phyloP scores from a whole-genome alignment of 2,797 vertebrate species.

The Bradypodion pumilum region DNA sequence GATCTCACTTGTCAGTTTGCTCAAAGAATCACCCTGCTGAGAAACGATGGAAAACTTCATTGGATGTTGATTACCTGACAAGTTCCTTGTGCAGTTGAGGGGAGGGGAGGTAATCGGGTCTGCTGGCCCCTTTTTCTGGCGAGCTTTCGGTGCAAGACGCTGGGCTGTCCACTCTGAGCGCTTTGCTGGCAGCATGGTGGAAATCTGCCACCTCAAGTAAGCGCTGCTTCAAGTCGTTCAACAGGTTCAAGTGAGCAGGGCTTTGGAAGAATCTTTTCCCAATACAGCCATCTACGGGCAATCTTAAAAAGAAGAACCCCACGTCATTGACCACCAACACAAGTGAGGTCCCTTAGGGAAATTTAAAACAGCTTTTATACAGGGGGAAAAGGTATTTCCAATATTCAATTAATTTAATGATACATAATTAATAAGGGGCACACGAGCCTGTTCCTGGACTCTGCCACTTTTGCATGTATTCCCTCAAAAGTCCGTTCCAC shows the following conservation, averaged over 20 bases:
- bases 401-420: too few species aligned
- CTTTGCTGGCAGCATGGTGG: conserved; percentile 93
- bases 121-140: conserved; percentile 58
- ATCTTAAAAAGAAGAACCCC: conserved; percentile 70
- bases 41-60: background rate
- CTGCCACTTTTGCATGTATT: too few species aligned
- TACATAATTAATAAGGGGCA: too few species aligned
- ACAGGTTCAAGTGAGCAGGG: conserved; percentile 78
- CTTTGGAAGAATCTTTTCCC: conserved; percentile 91
- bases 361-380: background rate
- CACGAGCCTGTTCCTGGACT: too few species aligned
- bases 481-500: background rate
- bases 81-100: conserved; percentile 92
- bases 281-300: conserved; percentile 90
- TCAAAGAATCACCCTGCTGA: background rate
- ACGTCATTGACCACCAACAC: background rate
- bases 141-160: conserved; percentile 72
- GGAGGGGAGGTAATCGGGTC: conserved; percentile 80
- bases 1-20: too few species aligned
- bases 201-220: conserved; percentile 92
- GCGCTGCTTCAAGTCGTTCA: conserved; percentile 88
- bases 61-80: conserved; percentile 80
- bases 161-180: conserved; percentile 79
- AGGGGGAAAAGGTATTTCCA: background rate
- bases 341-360: background rate